Conservation (phyloP, 2,113 vertebrate genomes). For the Theristicus caerulescens region DNA sequence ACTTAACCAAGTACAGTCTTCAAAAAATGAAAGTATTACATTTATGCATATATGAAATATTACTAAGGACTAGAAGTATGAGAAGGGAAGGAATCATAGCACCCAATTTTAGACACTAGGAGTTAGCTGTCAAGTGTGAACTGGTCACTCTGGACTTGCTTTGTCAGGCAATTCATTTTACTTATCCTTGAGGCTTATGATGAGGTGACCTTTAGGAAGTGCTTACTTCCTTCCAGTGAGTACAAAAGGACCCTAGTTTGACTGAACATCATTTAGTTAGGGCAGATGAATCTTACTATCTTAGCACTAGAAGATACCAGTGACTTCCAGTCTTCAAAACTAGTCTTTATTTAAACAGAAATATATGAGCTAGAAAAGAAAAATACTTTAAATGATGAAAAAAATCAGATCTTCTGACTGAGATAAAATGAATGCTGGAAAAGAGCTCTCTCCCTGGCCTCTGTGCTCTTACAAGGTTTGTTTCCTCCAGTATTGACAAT, state of each 20-base stretch:
- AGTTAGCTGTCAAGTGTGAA: not conserved
- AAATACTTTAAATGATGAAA: not conserved
- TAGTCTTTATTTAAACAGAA: not conserved
- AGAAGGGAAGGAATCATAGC: not conserved
- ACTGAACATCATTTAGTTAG: not conserved
- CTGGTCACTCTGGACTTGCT: not conserved
- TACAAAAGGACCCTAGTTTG: not conserved
- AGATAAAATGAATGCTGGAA: not conserved
- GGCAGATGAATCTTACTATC: not conserved
- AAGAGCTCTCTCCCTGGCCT: not conserved
- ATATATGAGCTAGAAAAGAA: not conserved
- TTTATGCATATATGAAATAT: not conserved
- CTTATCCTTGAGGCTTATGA: not conserved
- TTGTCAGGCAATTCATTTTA: not conserved
- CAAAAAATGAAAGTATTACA: not conserved
- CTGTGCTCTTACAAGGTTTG: not conserved
- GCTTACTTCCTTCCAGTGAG: not conserved
- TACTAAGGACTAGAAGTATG: not conserved
- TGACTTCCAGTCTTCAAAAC: not conserved
- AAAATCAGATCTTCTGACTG: not conserved
- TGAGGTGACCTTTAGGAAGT: not conserved
- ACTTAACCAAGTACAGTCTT: not conserved
- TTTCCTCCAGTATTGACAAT: not conserved
- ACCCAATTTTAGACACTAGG: not conserved
- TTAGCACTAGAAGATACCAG: not conserved